Conservation (phyloP, 2,888 invertebrate species). For the Portevinia maculata region DNA sequence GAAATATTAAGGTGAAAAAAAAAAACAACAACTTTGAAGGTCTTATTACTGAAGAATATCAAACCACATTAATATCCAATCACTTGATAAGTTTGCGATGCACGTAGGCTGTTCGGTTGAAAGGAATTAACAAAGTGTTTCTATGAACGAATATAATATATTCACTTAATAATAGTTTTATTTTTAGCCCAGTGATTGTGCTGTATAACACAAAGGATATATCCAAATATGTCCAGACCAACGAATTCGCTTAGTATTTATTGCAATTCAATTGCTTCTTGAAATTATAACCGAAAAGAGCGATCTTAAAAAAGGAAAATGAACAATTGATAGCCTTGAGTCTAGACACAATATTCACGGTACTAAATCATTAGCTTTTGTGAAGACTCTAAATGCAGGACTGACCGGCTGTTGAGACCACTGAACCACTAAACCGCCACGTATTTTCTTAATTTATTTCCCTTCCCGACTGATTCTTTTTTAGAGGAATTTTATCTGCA, state of each 20-base stretch:
- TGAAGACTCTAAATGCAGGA: conserved; percentile 46
- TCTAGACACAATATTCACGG: conserved; percentile 60
- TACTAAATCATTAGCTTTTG: conserved; percentile 59
- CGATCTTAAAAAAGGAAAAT: conserved; percentile 16
- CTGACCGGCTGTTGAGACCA: conserved; percentile 6
- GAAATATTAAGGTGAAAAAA: neutral
- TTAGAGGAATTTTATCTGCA: conserved; percentile 13
- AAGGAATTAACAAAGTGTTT: conserved; percentile 17
- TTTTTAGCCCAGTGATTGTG: conserved; percentile 39
- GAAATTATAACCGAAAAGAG: conserved; percentile 52
- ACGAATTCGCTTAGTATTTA: conserved; percentile 8
- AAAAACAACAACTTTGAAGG: conserved; percentile 48
- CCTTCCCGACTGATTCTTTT: conserved; percentile 7
- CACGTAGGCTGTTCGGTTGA: conserved; percentile 54
- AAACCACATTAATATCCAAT: conserved; percentile 41
- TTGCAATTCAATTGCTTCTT: conserved; percentile 39
- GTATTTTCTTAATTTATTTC: conserved; percentile 56
- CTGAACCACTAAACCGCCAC: conserved; percentile 30
- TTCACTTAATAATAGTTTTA: conserved; percentile 10
- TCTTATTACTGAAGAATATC: conserved; percentile 40
- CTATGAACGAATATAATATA: conserved; percentile 20
- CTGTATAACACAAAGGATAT: conserved; percentile 19
- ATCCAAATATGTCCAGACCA: conserved; percentile 33
- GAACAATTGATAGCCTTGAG: conserved; percentile 38
- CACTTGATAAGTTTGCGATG: conserved; percentile 59